phyloP scores from a whole-genome alignment of 2,113 vertebrate genomes.

The Thalassoma bifasciatum region DNA sequence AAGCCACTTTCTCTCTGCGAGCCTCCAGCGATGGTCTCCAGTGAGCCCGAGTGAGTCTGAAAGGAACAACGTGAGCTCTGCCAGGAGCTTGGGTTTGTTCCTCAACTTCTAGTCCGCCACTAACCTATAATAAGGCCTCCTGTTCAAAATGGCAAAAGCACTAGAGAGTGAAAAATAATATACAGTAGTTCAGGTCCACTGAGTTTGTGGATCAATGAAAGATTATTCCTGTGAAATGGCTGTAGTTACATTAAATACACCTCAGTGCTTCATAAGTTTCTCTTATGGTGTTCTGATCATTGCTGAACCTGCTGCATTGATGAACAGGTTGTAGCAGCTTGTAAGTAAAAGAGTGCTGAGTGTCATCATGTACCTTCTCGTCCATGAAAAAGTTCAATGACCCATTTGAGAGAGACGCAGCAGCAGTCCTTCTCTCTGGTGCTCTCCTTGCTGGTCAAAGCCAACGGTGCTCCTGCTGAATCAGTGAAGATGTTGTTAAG shows the following conservation, averaged over 20 bases:
- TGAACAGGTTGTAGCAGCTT: conserved; percentile 30
- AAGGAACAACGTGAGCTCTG: conserved; percentile 65
- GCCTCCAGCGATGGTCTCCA: conserved; percentile 67
- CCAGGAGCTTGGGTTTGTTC: conserved; percentile 70
- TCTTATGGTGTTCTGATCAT: conserved; percentile 9
- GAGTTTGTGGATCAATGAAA: conserved; percentile 65
- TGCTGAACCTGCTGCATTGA: conserved; percentile 25
- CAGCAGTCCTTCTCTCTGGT: conserved; percentile 1
- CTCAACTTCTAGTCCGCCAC: conserved; percentile 44
- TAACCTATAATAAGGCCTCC: conserved; percentile 67
- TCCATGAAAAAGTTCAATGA: conserved; percentile 49
- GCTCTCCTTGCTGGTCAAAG: conserved; percentile 26
- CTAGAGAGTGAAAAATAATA: conserved; percentile 53
- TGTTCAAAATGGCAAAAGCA: conserved; percentile 58
- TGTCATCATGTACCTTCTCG: conserved; percentile 26
- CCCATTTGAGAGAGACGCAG: neutral
- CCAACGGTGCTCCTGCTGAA: conserved; percentile 43
- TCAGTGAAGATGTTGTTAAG: conserved; percentile 53
- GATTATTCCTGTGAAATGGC: conserved; percentile 57
- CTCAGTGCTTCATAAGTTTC: conserved; percentile 25
- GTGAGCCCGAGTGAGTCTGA: conserved; percentile 61
- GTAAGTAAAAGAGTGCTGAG: neutral
- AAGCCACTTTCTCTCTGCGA: conserved; percentile 77
- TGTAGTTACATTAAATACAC: conserved; percentile 40
- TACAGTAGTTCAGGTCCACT: conserved; percentile 43